Evolutionary conservation across 1,140 invertebrate species (phyloP), one percentile per base, ranked within the genome.

Genomic region (Drosophila nasuta): DNA sequence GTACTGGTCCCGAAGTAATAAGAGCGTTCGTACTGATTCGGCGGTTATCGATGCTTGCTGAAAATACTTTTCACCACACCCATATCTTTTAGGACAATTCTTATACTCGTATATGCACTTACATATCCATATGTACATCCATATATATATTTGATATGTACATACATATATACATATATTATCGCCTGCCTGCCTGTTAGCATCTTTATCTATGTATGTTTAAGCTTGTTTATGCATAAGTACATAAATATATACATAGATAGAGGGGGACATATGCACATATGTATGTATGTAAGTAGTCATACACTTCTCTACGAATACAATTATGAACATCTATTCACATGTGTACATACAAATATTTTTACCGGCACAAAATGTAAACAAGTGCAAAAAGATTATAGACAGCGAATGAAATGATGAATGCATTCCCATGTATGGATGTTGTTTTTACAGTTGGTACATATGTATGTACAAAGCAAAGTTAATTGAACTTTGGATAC

Each of bases 341-440:
- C 30, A 33, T 33, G 8, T 48, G 33, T 33, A 38, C 46, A 74
- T 46, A 52, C 25, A 48, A 56, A 54, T 57, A 33, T 57, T 33
- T 38, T 60, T 82, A 51, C 81, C 78, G 82, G 71, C 74, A 41
- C 46, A 17, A 64, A 79, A 81, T 46, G 75, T 86, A 81, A 81
- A 85, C 75, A 85, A 85, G 51, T 30, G 43, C 20, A 28, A 54
- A 66, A 58, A 28, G 25, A 13, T 43, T 3, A 3, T 7, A 3
- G n/a, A 13, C n/a, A 43, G 41, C 11, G 11, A 43, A 43, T 3
- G 7, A 41, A 41, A 41, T 41, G 38, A 41, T 41, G 38, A 20
- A 20, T 20, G 20, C 20, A 20, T 20, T 20, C 20, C 20, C 20
- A 20, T 20, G 20, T 20, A 20, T 20, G 20, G 20, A 20, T 3